Percentiles rank a stretch among this genome's conserved stretches.
phyloP scores from a whole-genome alignment of 2,113 vertebrate genomes.

The Tenrec ecaudatus region DNA sequence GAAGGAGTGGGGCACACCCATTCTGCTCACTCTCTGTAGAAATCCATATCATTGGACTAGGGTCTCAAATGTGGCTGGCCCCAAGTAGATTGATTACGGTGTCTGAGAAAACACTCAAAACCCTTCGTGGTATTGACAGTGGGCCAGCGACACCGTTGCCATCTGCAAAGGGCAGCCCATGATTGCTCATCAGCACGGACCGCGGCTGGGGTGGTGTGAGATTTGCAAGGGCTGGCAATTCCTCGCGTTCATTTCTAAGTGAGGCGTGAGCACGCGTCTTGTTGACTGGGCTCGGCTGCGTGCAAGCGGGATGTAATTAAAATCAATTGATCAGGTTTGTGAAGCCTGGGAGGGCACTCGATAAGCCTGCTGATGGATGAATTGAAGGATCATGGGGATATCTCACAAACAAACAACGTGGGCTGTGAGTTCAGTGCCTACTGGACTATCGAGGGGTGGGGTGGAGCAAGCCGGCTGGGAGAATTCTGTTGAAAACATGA shows the following conservation, averaged over 20 bases:
- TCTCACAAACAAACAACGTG: neutral
- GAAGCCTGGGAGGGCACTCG: conserved; percentile 59
- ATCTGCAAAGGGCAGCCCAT: neutral
- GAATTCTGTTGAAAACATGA: neutral
- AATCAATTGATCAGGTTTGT: conserved; percentile 74
- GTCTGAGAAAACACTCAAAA: conserved; percentile 37
- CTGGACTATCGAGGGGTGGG: neutral
- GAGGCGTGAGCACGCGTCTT: neutral
- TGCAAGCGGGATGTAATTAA: conserved; percentile 70
- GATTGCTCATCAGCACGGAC: neutral
- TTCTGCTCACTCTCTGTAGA: neutral
- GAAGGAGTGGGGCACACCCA: fast-evolving
- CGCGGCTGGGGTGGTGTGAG: neutral
- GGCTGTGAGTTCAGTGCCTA: conserved; percentile 16
- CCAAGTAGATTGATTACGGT: conserved; percentile 9
- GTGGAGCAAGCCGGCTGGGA: neutral
- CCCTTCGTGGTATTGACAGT: conserved; percentile 26
- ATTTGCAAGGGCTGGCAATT: neutral
- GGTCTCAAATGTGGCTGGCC: neutral
- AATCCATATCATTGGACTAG: neutral
- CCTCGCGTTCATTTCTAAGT: conserved; percentile 52
- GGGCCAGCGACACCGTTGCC: neutral
- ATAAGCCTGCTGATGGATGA: conserved; percentile 74
- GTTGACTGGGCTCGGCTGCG: conserved; percentile 50
- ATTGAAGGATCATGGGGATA: conserved; percentile 61